Evolutionary conservation across 1,140 invertebrate genomes (phyloP).

Genomic region (Drosophila kohkoa): DNA sequence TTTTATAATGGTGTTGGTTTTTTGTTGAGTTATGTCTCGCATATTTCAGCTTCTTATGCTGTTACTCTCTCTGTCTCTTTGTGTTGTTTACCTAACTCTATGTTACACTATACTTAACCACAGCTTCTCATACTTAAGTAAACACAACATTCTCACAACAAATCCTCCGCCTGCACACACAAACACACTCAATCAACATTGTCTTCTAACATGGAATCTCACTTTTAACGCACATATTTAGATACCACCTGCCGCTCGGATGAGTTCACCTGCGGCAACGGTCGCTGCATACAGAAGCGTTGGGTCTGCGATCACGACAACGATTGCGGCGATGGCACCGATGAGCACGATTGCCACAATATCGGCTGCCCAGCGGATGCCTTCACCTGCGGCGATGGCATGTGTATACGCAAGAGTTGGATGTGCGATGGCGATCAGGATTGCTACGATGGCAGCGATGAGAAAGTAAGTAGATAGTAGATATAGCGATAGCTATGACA

Average conservation of each 20-base stretch:
- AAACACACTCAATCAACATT: conserved; percentile 10
- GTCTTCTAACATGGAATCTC: conserved; percentile 16
- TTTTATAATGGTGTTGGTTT: conserved; percentile 74
- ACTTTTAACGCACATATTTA: conserved; percentile 72
- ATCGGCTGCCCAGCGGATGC: conserved; percentile 88
- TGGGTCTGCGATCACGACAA: conserved; percentile 95
- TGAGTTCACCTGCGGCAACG: conserved; percentile 95
- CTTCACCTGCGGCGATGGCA: conserved; percentile 89
- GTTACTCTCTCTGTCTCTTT: background rate
- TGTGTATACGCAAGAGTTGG: conserved; percentile 90
- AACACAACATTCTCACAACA: conserved; percentile 20
- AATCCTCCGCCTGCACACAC: conserved; percentile 1
- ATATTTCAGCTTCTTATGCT: conserved; percentile 28
- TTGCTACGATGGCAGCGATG: conserved; percentile 92
- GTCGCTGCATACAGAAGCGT: conserved; percentile 93
- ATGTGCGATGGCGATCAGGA: conserved; percentile 94
- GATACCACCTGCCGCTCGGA: conserved; percentile 94
- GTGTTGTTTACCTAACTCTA: conserved; percentile 33
- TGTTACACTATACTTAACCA: conserved; percentile 33
- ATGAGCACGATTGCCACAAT: conserved; percentile 90
- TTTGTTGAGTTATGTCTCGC: conserved; percentile 49
- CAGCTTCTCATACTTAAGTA: conserved; percentile 28
- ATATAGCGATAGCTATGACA: background rate
- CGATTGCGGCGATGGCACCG: conserved; percentile 93
- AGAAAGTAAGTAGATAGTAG: conserved; percentile 86